Base-by-base conservation (phyloP, 1,140 invertebrate species). In the Drosophila triauraria region DNA sequence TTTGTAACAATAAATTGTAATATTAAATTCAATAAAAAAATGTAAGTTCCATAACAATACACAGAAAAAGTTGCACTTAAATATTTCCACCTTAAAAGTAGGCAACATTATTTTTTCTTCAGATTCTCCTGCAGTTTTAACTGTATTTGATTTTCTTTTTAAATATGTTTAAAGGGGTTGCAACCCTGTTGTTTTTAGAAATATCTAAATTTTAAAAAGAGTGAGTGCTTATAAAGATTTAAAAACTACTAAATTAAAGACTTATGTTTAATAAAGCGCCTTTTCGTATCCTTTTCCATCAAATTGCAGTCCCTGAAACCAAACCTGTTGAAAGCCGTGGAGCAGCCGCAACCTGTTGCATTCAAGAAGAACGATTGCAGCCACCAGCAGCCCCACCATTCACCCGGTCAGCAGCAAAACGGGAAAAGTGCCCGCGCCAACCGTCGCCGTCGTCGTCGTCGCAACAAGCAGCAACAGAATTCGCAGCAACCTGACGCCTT, bases 381-480 rank as follows among this genome's bases (percentile, higher is more conserved):
- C 44, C 58, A 32, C 32, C 75, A 62, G 35, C 30, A 46, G 56
- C 78, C 60, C 27, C 44, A 63, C 12, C 57, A 81, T 76, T 67
- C 64, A 1, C 44, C 78, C 23, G 54, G 62, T 71, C 69, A 64
- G 63, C 87, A 88, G 47, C 88, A 80, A 74, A 91, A 78, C 75
- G 75, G 79, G 6, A 92, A 91, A 68, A 90, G 62, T 78, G 88
- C 74, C 53, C 70, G 80, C 12, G 76, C 91, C 46, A 80, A 80
- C 50, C 86, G 84, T 58, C 86, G 84, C 50, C 91, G 91, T 61
- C 91, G 90, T 27, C 87, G 83, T 27, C 80, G 91, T 68, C 87
- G 91, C 38, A 92, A 91, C 69, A 92, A 80, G 58, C 76, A 88
- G 42, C 81, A 91, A 63, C 83, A 85, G 27, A 91, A 91, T 80